Conservation (phyloP, 2,797 vertebrate species). For the Silurus aristotelis region DNA sequence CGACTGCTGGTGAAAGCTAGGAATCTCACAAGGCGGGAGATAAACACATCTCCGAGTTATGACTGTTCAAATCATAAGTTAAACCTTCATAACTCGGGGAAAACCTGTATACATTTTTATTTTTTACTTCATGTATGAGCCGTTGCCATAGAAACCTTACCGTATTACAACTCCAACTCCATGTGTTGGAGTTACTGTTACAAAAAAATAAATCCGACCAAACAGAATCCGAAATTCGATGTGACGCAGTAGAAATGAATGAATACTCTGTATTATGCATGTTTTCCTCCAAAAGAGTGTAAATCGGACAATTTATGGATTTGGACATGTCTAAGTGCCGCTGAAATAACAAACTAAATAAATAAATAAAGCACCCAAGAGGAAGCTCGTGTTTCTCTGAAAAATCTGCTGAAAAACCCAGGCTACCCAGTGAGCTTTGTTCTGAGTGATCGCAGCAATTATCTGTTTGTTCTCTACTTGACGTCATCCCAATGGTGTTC, state of each 20-base stretch:
- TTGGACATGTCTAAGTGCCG: neutral
- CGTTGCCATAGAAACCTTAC: neutral
- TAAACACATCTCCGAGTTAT: no score
- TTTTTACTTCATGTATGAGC: neutral
- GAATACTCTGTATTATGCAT: no score
- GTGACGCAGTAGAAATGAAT: neutral
- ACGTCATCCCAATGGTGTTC: neutral
- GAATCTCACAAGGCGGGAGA: no score
- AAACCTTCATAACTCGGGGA: no score
- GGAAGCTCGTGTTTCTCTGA: neutral
- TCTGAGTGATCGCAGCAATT: neutral
- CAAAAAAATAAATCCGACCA: neutral
- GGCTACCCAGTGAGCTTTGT: constrained; percentile 2
- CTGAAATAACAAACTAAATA: neutral
- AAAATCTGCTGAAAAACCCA: neutral
- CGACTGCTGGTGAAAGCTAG: no score
- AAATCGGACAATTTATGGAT: neutral
- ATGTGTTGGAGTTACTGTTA: neutral
- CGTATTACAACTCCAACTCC: no score
- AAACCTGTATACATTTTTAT: no score
- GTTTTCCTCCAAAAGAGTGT: no score
- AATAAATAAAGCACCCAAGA: no score
- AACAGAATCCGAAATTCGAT: neutral
- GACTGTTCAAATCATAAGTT: no score
- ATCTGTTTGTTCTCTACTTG: neutral